A percentile compares a stretch with the other conserved stretches of the same genome.
These are phyloP conservation scores for Okapia johnstoni DNA, from an alignment of 2,113 vertebrate species.

Conservation along the genomic window DNA sequence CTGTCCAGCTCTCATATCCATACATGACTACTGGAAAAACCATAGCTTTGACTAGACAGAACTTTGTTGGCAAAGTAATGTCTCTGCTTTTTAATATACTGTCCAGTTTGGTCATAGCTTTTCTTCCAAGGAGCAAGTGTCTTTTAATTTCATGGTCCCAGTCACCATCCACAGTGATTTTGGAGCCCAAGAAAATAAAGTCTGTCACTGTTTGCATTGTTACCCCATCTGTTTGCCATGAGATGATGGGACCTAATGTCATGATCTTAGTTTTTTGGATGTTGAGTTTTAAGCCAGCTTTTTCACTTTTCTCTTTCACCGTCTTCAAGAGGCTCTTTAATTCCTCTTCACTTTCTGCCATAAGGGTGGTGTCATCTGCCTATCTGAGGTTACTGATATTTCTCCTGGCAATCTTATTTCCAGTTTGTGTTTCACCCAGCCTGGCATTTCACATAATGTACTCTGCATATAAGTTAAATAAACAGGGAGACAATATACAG, in stretches of 20 bases:
- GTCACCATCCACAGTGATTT: not conserved
- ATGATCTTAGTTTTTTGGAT: not conserved
- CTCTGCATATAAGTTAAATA: not conserved
- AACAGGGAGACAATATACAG: not conserved
- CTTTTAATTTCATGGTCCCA: not conserved
- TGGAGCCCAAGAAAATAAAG: not conserved
- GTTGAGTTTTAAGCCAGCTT: not conserved
- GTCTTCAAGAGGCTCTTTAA: not conserved
- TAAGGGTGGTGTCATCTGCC: not conserved
- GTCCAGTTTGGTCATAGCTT: not conserved
- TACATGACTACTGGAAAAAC: not conserved
- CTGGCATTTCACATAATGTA: not conserved
- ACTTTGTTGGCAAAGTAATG: not conserved
- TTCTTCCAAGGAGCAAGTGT: not conserved
- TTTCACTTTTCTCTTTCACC: not conserved
- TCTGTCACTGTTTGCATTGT: not conserved
- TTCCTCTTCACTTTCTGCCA: not conserved
- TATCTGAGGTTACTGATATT: not conserved
- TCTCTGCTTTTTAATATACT: not conserved
- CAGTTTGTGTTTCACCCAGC: not conserved
- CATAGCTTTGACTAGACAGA: not conserved
- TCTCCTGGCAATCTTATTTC: not conserved
- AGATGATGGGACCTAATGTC: not conserved
- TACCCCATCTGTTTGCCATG: not conserved
- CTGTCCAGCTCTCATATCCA: not conserved